A percentile compares a stretch with the other conserved stretches of the same genome.
phyloP scores from a whole-genome alignment of 2,113 vertebrate genomes.

The Gorilla gorilla region DNA sequence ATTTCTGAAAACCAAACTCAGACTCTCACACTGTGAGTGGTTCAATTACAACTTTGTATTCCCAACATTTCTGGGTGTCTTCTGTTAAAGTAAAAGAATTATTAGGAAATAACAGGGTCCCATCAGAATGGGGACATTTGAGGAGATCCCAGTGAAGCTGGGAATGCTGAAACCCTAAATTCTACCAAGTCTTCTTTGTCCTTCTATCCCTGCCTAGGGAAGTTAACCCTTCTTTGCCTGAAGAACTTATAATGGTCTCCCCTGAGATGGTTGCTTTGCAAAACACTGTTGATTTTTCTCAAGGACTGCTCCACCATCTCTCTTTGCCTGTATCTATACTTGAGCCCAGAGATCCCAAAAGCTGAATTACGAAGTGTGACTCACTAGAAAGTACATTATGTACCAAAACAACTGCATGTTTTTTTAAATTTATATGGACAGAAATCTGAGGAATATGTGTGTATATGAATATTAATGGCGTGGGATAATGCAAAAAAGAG shows the following conservation, averaged over 20 bases:
- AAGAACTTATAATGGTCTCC: background rate
- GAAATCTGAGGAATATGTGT: background rate
- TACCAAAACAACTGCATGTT: background rate
- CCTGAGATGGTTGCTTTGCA: background rate
- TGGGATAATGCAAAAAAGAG: background rate
- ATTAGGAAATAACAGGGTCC: background rate
- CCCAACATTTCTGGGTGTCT: background rate
- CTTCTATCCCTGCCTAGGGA: background rate
- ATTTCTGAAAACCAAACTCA: background rate
- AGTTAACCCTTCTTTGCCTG: background rate
- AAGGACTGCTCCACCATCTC: background rate
- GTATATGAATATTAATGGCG: background rate
- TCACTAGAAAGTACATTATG: background rate
- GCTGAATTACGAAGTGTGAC: background rate
- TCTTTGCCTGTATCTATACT: background rate
- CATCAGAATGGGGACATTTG: background rate
- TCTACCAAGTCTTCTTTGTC: background rate
- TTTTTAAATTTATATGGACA: background rate
- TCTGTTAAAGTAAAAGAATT: background rate
- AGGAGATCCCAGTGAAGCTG: background rate
- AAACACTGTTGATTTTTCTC: background rate
- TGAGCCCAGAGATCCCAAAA: background rate
- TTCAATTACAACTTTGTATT: background rate
- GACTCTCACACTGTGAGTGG: background rate
- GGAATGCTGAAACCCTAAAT: background rate